Evolutionary conservation across 1,140 invertebrate genomes (phyloP).

Genomic region (Acyrthosiphon pisum): DNA sequence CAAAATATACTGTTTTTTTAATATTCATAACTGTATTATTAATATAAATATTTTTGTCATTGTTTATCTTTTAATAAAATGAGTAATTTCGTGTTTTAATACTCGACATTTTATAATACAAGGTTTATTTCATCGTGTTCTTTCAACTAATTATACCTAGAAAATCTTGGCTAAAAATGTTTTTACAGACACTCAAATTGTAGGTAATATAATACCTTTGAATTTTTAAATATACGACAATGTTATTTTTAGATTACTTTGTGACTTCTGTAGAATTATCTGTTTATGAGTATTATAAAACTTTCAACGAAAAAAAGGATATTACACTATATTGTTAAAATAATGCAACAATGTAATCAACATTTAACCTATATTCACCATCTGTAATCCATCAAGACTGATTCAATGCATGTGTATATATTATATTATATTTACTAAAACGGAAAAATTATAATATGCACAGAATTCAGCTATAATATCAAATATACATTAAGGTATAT

Average conservation of each 20-base stretch:
- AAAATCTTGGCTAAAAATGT: not conserved
- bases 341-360: not conserved
- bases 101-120: not conserved
- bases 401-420: not conserved
- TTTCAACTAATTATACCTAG: not conserved
- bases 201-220: not conserved
- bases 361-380: not conserved
- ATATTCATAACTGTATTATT: not conserved
- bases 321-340: not conserved
- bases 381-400: not conserved
- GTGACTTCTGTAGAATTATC: not conserved
- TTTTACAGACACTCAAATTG: not conserved
- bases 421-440: not conserved
- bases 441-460: not conserved
- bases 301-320: not conserved
- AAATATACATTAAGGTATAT: not conserved
- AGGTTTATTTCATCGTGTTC: not conserved
- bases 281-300: too few relatives aligned
- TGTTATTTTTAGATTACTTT: not conserved
- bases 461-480: not conserved
- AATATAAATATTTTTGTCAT: not conserved
- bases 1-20: not conserved
- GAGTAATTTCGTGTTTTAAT: not conserved
- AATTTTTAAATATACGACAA: not conserved
- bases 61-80: not conserved